Percentiles rank a stretch among this genome's conserved stretches.
Evolutionary conservation across 1,140 invertebrate species (phyloP).

Genomic region (Tetragonula clypearis): DNA sequence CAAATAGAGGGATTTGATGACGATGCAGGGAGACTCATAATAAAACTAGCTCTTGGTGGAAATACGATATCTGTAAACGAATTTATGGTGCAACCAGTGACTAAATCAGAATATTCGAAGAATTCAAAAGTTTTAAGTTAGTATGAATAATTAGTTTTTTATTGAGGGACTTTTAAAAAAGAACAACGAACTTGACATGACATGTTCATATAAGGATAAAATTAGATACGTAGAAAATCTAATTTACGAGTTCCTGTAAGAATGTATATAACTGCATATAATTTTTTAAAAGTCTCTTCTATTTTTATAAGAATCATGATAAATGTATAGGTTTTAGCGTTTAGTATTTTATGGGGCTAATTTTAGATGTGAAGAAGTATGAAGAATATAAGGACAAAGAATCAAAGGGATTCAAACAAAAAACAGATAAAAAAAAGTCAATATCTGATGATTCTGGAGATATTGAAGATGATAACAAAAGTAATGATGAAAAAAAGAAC

Average conservation of each 20-base stretch:
- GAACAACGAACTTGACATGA: constrained; percentile 46
- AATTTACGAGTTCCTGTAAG: neutral
- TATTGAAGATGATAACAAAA: constrained; percentile 46
- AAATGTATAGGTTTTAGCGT: constrained; percentile 59
- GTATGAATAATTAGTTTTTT: constrained; percentile 72
- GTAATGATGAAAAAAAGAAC: constrained; percentile 49
- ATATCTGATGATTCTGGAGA: constrained; percentile 44
- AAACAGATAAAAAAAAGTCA: constrained; percentile 40
- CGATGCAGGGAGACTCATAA: constrained; percentile 89
- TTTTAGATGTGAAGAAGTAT: constrained; percentile 86
- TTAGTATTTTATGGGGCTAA: constrained; percentile 73
- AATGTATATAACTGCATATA: neutral
- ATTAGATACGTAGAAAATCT: neutral
- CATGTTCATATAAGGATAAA: neutral
- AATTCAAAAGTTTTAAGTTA: constrained; percentile 91
- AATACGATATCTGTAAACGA: constrained; percentile 89
- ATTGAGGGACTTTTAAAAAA: constrained; percentile 71
- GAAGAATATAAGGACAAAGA: constrained; percentile 86
- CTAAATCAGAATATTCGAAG: constrained; percentile 89
- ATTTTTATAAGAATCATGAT: constrained; percentile 6
- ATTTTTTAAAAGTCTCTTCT: constrained; percentile 71
- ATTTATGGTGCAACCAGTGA: constrained; percentile 88
- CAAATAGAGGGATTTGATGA: constrained; percentile 93
- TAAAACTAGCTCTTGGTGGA: constrained; percentile 89
- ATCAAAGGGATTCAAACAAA: constrained; percentile 71